Evolutionary conservation across 2,797 vertebrate genomes (phyloP).

Genomic region (Balearica regulorum): DNA sequence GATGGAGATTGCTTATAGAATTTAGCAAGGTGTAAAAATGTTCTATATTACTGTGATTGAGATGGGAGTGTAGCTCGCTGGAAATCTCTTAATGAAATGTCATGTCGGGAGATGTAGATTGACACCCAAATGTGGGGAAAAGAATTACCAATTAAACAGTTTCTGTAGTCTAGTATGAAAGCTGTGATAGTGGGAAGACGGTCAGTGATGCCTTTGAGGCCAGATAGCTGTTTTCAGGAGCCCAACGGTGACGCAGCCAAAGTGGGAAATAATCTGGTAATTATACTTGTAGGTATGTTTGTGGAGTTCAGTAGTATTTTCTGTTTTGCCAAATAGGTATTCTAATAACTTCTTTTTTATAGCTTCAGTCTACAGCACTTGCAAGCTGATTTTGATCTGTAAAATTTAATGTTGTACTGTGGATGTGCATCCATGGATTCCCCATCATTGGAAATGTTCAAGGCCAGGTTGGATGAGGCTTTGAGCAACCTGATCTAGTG

Average conservation of each 20-base stretch:
- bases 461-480: background rate
- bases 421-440: background rate
- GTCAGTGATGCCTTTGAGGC: background rate
- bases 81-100: constrained; percentile 22
- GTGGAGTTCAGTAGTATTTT: background rate
- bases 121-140: background rate
- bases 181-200: background rate
- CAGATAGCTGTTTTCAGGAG: background rate
- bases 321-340: background rate
- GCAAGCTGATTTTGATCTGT: background rate
- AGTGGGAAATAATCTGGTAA: background rate
- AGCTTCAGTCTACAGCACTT: background rate
- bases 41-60: background rate
- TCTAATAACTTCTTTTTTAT: background rate
- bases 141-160: background rate
- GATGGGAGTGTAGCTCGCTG: constrained; percentile 1
- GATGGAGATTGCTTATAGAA: background rate
- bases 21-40: constrained; percentile 8
- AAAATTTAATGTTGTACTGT: background rate
- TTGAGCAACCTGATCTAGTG: accelerated
- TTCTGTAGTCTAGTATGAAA: background rate
- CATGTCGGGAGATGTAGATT: background rate
- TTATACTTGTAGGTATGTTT: background rate
- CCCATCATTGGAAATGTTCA: background rate
- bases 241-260: background rate